Evolutionary conservation across 2,888 invertebrate genomes (phyloP), one percentile per base, ranked within the genome.

Genomic region (Papilio protenor): DNA sequence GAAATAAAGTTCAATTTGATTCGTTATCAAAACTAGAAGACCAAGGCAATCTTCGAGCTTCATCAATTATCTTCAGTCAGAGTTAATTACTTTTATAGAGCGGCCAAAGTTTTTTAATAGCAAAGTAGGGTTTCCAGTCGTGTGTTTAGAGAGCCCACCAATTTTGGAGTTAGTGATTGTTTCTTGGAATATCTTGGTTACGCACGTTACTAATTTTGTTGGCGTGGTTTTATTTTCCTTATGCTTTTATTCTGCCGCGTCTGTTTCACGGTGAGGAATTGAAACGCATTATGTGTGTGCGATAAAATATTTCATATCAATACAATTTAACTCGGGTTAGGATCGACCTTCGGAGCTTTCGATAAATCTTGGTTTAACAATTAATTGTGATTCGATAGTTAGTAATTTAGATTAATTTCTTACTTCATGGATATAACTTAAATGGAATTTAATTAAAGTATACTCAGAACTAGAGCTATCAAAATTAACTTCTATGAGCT

Each of bases 81-180:
- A 94, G 91, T 94, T 94, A 94, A 94, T 94, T 94, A 94, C 93
- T 94, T 94, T 94, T 94, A 94, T 94, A 94, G 94, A 93, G 90
- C 92, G 89, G 88, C 84, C 87, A 85, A 84, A 84, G 85, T 83
- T 85, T 89, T 66, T 86, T 87, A 87, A 87, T 87, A 88, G 86
- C 83, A 83, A 87, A 85, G 84, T 83, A 84, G 85, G 86, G 85
- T 84, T 86, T 84, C 83, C 85, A 85, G 82, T 85, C 86, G 75
- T 81, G 77, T 75, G 79, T 77, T 79, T 59, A 79, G 81, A 80
- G 81, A 80, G 59, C 72, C 81, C 84, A 84, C 81, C 81, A 83
- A 86, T 86, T 85, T 84, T 82, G 81, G 80, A 78, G 81, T 75
- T 81, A 83, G 71, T 81, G 84, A 87, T 88, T 88, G 88, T 87